Base-by-base conservation (phyloP, 2,888 invertebrate genomes). In the Monopis laevigella region DNA sequence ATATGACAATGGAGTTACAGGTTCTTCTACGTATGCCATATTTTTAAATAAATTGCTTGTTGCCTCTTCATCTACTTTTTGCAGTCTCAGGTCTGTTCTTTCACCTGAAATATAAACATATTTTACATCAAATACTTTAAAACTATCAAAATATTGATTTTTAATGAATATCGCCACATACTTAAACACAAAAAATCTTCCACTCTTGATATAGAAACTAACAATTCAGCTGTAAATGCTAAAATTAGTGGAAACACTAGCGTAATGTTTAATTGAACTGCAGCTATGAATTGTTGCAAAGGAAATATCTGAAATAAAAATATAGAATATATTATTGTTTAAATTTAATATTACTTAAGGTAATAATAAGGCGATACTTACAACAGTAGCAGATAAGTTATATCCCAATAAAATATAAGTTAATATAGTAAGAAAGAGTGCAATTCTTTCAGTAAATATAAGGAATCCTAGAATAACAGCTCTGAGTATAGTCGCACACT, bases 371-470 rank as follows among this genome's bases (percentile, higher is more conserved):
- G 24, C 6, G 6, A 40, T 50, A 70, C 72, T 73, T 70, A 88
- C 88, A 54, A 86, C 86, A 50, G 88, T 88, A 0, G 93, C 89
- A 0, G 88, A 86, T 47, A 95, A 74, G 2, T 69, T 58, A 49
- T 88, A 83, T 2, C 87, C 88, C 0, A 84, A 65, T 10, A 92
- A 57, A 1, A 88, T 75, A 65, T 87, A 89, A 0, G 88, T 82
- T 1, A 92, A 58, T 24, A 95, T 84, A 0, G 92, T 88, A 36
- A 88, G 77, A 56, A 90, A 92, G 1, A 93, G 73, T 0, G 94
- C 89, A 16, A 91, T 77, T 55, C 94, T 86, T 13, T 92, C 90
- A 0, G 93, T 90, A 53, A 92, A 93, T 14, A 94, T 68, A 62
- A 90, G 88, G 58, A 90, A 89, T 0, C 90, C 88, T 70, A 90